Base-by-base conservation (phyloP, 2,888 invertebrate genomes). In the Campoplex capitator region DNA sequence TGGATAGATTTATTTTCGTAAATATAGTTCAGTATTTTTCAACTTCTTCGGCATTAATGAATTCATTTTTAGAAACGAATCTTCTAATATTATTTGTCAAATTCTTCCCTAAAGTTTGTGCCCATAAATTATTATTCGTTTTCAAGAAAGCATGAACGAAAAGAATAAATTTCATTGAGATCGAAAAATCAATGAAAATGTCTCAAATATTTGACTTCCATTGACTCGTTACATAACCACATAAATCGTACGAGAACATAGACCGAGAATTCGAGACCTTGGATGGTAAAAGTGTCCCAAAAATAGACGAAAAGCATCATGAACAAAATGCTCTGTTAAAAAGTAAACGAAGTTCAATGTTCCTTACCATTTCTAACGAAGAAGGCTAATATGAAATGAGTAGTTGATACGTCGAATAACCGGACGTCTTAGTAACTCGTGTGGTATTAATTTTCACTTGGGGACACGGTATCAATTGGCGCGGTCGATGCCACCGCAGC, bases 401-500 rank as follows among this genome's bases (percentile, higher is more conserved):
- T 35, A 45, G 28, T 32, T 48, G 78, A 78, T 23, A 28, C 38
- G 74, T 74, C 16, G 23, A 32, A 54, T 56, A 78, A 68, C 18
- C 32, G 56, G 28, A 56, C 35, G 71, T 7, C 42, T 51, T 35
- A 32, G 65, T 32, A 51, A 35, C 65, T 48, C 76, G 48, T 32
- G 38, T 35, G 62, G 51, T 81, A 65, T 81, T 32, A 56, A 75
- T 82, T 82, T 73, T 65, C 71, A 80, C 65, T 70, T 45, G 42
- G 32, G 23, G 18, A 68, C 54, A 4, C 76, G 73, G 32, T 78
- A 74, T 75, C 38, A 73, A 82, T 62, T 77, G 67, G 68, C 68
- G 62, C 84, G 81, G 78, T 87, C 84, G 86, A 84, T 83, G 84
- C 82, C 79, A 84, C 82, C 75, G 81, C 71, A 79, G 75, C 78